Conservation (phyloP, 2,888 invertebrate genomes). For the Nomada lathburiana region DNA sequence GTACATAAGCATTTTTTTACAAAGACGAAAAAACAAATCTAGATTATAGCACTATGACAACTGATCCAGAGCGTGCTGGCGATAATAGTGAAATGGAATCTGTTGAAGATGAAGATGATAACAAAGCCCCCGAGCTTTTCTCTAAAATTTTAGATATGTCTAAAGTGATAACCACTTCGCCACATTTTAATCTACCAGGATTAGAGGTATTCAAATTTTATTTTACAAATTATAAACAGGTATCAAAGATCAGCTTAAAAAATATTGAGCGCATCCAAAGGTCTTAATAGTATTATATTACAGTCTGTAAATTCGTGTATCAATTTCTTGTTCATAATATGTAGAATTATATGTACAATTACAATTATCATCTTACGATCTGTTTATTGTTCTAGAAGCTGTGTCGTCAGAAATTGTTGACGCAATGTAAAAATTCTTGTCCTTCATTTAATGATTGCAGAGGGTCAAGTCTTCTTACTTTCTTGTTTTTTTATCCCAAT, state of each 20-base stretch:
- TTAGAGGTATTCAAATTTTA: constrained; percentile 83
- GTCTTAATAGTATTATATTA: not conserved
- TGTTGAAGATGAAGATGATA: constrained; percentile 88
- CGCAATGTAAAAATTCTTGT: too few relatives aligned
- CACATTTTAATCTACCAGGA: constrained; percentile 87
- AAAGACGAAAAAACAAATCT: constrained; percentile 51
- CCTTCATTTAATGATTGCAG: too few relatives aligned
- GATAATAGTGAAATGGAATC: constrained; percentile 89
- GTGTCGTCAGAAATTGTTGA: too few relatives aligned
- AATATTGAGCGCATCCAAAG: not conserved
- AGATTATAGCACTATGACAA: constrained; percentile 85
- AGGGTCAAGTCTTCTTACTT: too few relatives aligned
- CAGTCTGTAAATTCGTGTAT: not conserved
- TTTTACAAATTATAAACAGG: constrained; percentile 24
- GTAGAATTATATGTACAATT: not conserved
- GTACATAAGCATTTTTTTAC: not conserved
- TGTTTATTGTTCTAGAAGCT: not conserved
- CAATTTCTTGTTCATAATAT: not conserved
- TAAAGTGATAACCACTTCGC: constrained; percentile 87
- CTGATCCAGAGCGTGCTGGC: constrained; percentile 88
- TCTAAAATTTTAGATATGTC: constrained; percentile 84
- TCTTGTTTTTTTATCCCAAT: too few relatives aligned
- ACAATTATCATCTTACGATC: not conserved
- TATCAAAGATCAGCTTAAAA: not conserved
- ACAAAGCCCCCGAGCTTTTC: constrained; percentile 85